Base-by-base conservation (phyloP, 2,888 invertebrate species). In the Diadegma fenestrale region DNA sequence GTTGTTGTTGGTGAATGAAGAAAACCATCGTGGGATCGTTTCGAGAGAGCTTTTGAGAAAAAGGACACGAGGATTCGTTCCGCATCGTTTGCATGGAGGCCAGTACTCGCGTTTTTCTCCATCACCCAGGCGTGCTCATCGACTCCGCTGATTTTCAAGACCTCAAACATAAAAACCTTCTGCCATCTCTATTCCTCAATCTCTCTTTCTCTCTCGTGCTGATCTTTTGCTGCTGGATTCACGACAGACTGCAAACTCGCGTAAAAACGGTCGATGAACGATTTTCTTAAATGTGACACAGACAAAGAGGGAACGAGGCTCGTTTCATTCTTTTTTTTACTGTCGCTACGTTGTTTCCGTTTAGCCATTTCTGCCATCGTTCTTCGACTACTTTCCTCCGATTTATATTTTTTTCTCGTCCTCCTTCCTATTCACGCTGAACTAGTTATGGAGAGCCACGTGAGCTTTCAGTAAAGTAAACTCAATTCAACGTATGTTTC, bases 71-170 rank as follows among this genome's bases (percentile, higher is more conserved):
- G 22, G 22, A 30, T 30, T 69, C 41, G 64, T 82, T 78, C 77
- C 71, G 76, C 72, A 68, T 41, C 79, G 81, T 76, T 75, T 82
- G 66, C 78, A 84, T 66, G 72, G 22, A 54, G 33, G 68, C 75
- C 71, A 48, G 33, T 5, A 45, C 68, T 33, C 76, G 77, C 71
- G 61, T 81, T 85, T 81, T 85, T 85, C 78, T 43, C 78, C 72
- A 30, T 69, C 81, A 85, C 41, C 77, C 72, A 81, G 30, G 61
- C 80, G 68, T 73, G 61, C 69, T 81, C 66, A 64, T 45, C 58
- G 72, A 66, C 48, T 63, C 33, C 51, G 63, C 33, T 63, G 73
- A 69, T 75, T 43, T 26, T 41, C 19, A 41, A 61, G 43, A 63
- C 43, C 30, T 45, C 22, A n/a, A 33, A 45, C 54, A 19, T 30